These are phyloP conservation scores for Gasterosteus nipponicus DNA, from an alignment of 2,113 vertebrate genomes.

Conservation along the genomic window DNA sequence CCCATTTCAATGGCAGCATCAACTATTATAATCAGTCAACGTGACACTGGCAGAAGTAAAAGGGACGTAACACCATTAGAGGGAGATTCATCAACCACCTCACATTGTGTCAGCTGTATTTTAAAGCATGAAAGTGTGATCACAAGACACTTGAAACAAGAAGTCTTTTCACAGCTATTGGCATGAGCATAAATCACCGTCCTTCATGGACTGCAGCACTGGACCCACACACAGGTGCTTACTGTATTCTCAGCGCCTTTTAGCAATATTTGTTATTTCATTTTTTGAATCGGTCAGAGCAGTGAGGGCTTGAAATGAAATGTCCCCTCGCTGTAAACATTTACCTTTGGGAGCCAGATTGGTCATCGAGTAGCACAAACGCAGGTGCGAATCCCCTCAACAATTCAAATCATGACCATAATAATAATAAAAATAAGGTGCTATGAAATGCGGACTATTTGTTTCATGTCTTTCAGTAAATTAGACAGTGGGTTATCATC, in stretches of 20 bases:
- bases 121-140: slow-evolving; percentile 32
- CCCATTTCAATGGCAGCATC: slow-evolving; percentile 15
- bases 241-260: slow-evolving; percentile 16
- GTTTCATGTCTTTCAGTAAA: neutral
- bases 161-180: slow-evolving; percentile 23
- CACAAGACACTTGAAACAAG: slow-evolving; percentile 34
- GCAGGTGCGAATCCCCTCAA: slow-evolving; percentile 59
- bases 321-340: slow-evolving; percentile 43
- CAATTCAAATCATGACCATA: slow-evolving; percentile 26
- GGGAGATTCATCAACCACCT: slow-evolving; percentile 3
- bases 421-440: neutral
- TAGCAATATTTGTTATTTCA: slow-evolving; percentile 36
- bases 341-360: slow-evolving; percentile 31
- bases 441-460: neutral
- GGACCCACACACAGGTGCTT: slow-evolving; percentile 29
- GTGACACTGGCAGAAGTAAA: slow-evolving; percentile 17
- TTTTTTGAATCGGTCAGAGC: slow-evolving; percentile 37
- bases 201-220: slow-evolving; percentile 27
- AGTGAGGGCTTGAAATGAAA: slow-evolving; percentile 56
- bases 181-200: slow-evolving; percentile 40
- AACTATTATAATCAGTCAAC: slow-evolving; percentile 12
- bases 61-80: neutral
- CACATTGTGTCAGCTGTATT: slow-evolving; percentile 38
- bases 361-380: slow-evolving; percentile 56
- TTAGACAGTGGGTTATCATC: neutral